These are phyloP conservation scores for Psittacus erithacus DNA, from an alignment of 2,113 vertebrate species.

Conservation along the genomic window DNA sequence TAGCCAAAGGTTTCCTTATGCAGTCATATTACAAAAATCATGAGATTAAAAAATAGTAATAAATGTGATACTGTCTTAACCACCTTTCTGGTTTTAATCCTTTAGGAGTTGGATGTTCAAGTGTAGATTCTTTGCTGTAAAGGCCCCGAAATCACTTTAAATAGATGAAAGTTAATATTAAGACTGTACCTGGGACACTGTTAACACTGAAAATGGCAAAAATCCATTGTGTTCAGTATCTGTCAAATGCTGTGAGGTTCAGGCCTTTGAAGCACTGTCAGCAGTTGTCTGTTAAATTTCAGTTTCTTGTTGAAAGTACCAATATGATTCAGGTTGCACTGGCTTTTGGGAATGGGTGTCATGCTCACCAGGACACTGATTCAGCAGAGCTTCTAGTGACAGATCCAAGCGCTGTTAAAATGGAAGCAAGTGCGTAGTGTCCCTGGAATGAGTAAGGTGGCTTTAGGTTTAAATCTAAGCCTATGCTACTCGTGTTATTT, in stretches of 20 bases:
- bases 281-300: not conserved
- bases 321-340: not conserved
- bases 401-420: not conserved
- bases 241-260: not conserved
- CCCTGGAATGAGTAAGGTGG: not conserved
- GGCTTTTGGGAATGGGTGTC: not conserved
- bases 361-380: not conserved
- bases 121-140: not conserved
- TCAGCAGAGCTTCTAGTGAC: not conserved
- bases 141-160: not conserved
- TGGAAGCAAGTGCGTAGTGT: not conserved
- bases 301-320: not conserved
- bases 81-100: not conserved
- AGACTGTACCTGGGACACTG: not conserved
- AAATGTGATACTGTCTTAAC: not conserved
- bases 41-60: not conserved
- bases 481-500: fast-evolving
- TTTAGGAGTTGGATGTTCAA: not conserved
- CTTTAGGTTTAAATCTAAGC: not conserved
- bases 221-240: not conserved
- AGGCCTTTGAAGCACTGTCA: not conserved
- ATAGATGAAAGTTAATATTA: not conserved
- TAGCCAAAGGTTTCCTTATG: not conserved
- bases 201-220: not conserved
- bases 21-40: not conserved